Evolutionary conservation across 2,888 invertebrate species (phyloP), one percentile per base, ranked within the genome.

Genomic region (Andrena dorsata): DNA sequence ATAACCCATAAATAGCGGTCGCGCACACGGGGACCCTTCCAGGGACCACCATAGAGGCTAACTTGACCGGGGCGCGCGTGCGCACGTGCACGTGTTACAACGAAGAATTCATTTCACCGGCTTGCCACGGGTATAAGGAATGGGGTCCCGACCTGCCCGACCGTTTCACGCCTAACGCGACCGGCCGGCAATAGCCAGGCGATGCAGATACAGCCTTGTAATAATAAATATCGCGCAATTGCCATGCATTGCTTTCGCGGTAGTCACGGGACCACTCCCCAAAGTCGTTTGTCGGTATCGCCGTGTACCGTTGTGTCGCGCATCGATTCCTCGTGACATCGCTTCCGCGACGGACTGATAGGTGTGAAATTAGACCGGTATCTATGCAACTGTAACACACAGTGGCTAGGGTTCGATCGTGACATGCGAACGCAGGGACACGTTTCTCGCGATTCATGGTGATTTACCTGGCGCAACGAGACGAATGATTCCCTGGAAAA

Each of bases 41-140:
- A 60, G 20, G 68, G 75, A 28, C 68, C 71, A 74, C 60, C 69
- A 26, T 56, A 56, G 63, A 58, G 64, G 61, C 66, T 26, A 35
- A 16, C 61, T 53, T 28, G 2, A 7, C 16, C 41, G 30, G 32
- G 26, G 20, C 35, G 49, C 56, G 41, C 65, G 53, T 41, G 71
- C 66, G 64, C 76, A 68, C 68, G 82, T 64, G 82, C 85, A 69
- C 81, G 77, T 58, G 79, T 75, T 69, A 73, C 76, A 61, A 69
- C 79, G 80, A 80, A 82, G 89, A 90, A 91, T 91, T 90, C 88
- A 89, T 90, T 91, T 90, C 87, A 84, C 89, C 87, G 82, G 65
- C 85, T 88, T 76, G 79, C 87, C 76, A 58, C 81, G 32, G 70
- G 86, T 85, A 90, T 90, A 87, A 88, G 89, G 83, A 90, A 90